Evolutionary conservation across 2,888 invertebrate genomes (phyloP).

Genomic region (Drosophila meridionalis): DNA sequence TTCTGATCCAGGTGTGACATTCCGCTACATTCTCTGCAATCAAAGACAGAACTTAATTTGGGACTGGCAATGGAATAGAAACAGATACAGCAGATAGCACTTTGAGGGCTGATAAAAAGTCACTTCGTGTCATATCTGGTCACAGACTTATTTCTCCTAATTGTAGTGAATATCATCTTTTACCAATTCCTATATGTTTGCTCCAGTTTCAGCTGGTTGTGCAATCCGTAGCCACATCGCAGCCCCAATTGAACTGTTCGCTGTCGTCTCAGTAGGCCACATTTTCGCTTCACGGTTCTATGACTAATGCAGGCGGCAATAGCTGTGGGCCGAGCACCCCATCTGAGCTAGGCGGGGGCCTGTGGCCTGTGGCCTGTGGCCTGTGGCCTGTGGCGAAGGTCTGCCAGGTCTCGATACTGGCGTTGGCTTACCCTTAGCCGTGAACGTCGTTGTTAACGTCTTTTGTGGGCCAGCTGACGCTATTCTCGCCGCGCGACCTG

Average conservation of each 20-base stretch:
- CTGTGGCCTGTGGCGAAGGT: constrained; percentile 41
- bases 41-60: neutral
- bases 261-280: constrained; percentile 24
- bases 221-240: constrained; percentile 47
- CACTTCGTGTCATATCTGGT: neutral
- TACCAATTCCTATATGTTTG: constrained; percentile 34
- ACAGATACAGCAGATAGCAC: neutral
- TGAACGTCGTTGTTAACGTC: constrained; percentile 48
- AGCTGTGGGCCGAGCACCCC: constrained; percentile 32
- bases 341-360: constrained; percentile 16
- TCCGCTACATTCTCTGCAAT: constrained; percentile 26
- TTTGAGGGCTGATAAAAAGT: neutral
- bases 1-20: neutral
- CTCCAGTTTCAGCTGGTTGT: constrained; percentile 38
- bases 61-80: neutral
- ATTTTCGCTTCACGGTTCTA: constrained; percentile 40
- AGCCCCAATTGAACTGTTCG: constrained; percentile 37
- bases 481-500: constrained; percentile 70
- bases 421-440: constrained; percentile 37
- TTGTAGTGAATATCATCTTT: neutral
- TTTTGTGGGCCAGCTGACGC: constrained; percentile 67
- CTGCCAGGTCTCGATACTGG: constrained; percentile 28
- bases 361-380: neutral
- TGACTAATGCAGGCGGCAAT: constrained; percentile 61
- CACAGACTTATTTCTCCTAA: neutral